A percentile compares a stretch with the other conserved stretches of the same genome.
phyloP scores from a whole-genome alignment of 2,797 vertebrate species.

The Florisuga fusca region DNA sequence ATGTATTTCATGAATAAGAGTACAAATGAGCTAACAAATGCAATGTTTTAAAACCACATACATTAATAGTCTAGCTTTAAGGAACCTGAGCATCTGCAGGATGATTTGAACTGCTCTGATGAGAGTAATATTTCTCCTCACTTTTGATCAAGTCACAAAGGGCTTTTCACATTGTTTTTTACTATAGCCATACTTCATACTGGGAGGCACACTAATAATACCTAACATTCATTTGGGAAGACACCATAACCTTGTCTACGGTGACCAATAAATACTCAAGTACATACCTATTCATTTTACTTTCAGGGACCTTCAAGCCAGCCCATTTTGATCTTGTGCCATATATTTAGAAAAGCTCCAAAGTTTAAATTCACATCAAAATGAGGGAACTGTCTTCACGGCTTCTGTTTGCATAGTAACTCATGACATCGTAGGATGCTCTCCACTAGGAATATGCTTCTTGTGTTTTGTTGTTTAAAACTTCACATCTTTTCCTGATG shows the following conservation, averaged over 20 bases:
- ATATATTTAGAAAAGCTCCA: slow-evolving; percentile 14
- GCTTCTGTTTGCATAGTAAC: not conserved
- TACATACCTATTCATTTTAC: not conserved
- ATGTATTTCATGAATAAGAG: not conserved
- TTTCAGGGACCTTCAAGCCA: slow-evolving; percentile 1
- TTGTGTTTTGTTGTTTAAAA: not conserved
- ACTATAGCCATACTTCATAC: not conserved
- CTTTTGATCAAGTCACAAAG: not conserved
- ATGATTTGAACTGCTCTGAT: not conserved
- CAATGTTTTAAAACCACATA: not conserved
- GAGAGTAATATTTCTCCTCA: not conserved
- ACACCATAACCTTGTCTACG: not conserved
- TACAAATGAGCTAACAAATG: slow-evolving; percentile 9
- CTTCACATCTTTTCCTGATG: not conserved
- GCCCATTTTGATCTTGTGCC: slow-evolving; percentile 13
- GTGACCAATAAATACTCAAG: slow-evolving; percentile 3
- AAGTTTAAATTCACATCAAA: slow-evolving; percentile 27
- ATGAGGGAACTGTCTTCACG: not conserved
- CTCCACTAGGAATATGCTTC: not conserved
- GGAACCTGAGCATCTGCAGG: not conserved
- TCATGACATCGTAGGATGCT: not conserved
- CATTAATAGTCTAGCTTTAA: not conserved
- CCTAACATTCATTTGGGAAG: not conserved
- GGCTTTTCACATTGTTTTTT: slow-evolving; percentile 13
- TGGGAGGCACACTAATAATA: slow-evolving; percentile 20